Evolutionary conservation across 2,113 vertebrate genomes (phyloP), one percentile per base, ranked within the genome.

Genomic region (Anguilla japonica): DNA sequence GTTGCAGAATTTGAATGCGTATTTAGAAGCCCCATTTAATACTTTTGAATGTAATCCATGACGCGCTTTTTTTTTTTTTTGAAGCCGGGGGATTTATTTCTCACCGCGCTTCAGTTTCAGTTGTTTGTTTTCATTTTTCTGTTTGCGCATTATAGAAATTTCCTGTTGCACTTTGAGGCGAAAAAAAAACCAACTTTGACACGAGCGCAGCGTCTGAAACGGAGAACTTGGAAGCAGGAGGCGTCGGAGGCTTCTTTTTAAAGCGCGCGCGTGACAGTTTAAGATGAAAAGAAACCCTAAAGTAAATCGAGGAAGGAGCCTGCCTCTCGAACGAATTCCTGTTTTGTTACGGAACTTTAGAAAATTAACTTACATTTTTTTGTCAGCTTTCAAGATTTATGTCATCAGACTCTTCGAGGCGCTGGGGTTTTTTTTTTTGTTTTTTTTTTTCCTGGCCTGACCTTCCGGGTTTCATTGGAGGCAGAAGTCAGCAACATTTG

Each of bases 11-110:
- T 94, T 94, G 93, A 94, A 93, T 93, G 93, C 94, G 92, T 93
- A 93, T 95, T 95, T 95, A 93, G 92, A 92, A 86, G 90, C 94
- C 93, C 94, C 94, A 93, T 96, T 95, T 95, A 95, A 94, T 91
- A 93, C 91, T 88, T 93, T 91, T 90, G 88, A 91, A 91, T 94
- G 92, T 95, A 94, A 95, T 95, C 95, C 93, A 84, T 86, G 88
- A 84, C 85, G 88, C 92, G 91, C 93, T 93, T 90, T 92, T 46
- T 34, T 34, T 46, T 46, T 46, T 46, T 46, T 87, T 90, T 84
- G 90, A 93, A 93, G 93, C 94, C 91, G 89, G 84, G 71, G 94
- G 94, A 93, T 96, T 95, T 94, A 94, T 89, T 92, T 92, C 89
- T 82, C 88, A 41, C 92, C 94, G 95, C 95, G 94, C 94, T 91